A percentile compares a stretch with the other conserved stretches of the same genome.
Evolutionary conservation across 2,113 vertebrate genomes (phyloP).

Genomic region (Bubo bubo): DNA sequence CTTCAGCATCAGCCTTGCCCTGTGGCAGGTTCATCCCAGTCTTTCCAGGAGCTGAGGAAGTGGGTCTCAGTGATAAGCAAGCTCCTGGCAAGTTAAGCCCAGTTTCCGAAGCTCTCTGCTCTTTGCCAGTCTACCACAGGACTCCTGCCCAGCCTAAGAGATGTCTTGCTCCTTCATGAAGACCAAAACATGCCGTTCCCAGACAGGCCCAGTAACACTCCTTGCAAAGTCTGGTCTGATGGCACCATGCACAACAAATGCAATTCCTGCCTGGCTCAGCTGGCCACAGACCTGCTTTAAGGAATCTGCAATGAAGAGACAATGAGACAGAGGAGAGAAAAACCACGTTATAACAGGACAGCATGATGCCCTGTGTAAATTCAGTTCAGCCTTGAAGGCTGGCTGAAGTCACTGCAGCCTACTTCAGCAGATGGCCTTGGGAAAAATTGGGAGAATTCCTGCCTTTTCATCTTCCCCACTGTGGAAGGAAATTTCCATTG

Average conservation of each 20-base stretch:
- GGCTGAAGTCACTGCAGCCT: too few relatives aligned
- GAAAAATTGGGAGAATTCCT: background rate
- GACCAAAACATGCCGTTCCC: background rate
- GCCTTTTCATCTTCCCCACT: background rate
- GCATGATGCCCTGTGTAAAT: background rate
- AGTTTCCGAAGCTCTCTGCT: background rate
- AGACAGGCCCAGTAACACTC: background rate
- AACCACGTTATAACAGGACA: rapidly evolving
- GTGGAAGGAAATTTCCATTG: background rate
- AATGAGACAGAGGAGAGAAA: background rate
- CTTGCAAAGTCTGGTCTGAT: background rate
- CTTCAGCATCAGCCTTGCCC: background rate
- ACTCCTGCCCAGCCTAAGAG: background rate
- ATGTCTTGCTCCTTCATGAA: background rate
- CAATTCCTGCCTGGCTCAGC: background rate
- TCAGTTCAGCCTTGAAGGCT: background rate
- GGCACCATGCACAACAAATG: background rate
- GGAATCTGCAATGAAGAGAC: background rate
- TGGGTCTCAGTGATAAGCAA: background rate
- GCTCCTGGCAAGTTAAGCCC: background rate
- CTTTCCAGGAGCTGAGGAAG: background rate
- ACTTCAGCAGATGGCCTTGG: background rate
- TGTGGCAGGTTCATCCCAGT: background rate
- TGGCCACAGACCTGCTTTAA: background rate
- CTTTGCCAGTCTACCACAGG: background rate